A percentile compares a stretch with the other conserved stretches of the same genome.
These are phyloP conservation scores for Falco punctatus DNA, from an alignment of 2,113 vertebrate species.

Conservation along the genomic window DNA sequence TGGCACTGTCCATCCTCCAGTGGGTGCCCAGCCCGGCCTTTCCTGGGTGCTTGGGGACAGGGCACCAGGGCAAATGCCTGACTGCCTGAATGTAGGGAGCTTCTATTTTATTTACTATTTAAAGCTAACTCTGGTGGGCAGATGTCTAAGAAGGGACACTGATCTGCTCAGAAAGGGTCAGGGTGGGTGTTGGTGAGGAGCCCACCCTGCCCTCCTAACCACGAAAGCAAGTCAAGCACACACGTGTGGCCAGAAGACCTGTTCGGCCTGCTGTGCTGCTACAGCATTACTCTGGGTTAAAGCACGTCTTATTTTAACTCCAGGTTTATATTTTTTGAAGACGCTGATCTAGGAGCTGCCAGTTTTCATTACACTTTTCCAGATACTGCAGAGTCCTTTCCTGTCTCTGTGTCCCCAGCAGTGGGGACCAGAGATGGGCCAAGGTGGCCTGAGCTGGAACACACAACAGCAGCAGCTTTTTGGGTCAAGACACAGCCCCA, in stretches of 20 bases:
- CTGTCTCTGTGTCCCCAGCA: not conserved
- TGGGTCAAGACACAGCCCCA: not conserved
- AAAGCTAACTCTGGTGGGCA: not conserved
- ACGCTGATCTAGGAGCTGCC: not conserved
- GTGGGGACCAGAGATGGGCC: not conserved
- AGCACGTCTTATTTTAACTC: not conserved
- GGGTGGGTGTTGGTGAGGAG: not conserved
- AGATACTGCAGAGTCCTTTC: not conserved
- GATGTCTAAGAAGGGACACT: not conserved
- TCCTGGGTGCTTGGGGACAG: not conserved
- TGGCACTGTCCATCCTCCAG: not conserved
- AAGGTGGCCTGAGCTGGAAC: not conserved
- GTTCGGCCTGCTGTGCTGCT: not conserved
- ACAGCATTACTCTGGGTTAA: not conserved
- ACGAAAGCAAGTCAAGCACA: not conserved
- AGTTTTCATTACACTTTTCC: not conserved
- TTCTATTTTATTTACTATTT: not conserved
- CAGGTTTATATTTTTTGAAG: not conserved
- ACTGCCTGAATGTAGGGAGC: not conserved
- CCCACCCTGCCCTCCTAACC: fast-evolving
- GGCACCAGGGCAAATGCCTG: not conserved
- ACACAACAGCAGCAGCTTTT: not conserved
- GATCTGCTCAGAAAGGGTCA: not conserved
- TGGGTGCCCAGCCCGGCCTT: not conserved
- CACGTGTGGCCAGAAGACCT: not conserved